Percentiles rank a stretch among this genome's conserved stretches.
Conservation (phyloP, 2,888 invertebrate genomes). For the Mechanitis mazaeus region DNA sequence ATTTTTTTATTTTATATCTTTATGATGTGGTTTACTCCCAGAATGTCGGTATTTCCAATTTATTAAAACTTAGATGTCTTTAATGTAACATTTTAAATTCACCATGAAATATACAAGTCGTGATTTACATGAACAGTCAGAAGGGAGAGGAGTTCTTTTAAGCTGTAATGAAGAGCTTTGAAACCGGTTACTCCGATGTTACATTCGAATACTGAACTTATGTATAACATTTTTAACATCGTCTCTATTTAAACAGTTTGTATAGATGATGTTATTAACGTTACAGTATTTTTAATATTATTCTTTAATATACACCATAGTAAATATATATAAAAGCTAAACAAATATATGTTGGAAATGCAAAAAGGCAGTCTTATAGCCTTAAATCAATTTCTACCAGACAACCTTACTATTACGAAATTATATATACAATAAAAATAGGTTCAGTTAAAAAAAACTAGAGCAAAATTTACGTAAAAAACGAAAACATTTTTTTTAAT, state of each 20-base stretch:
- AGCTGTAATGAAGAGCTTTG: constrained; percentile 50
- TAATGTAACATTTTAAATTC: constrained; percentile 22
- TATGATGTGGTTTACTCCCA: neutral
- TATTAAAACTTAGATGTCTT: constrained; percentile 10
- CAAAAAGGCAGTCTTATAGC: too few relatives aligned
- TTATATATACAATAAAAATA: too few relatives aligned
- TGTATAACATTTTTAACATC: constrained; percentile 19
- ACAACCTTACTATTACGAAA: too few relatives aligned
- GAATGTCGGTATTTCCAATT: constrained; percentile 12
- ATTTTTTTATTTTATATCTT: neutral
- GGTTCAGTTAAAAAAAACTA: too few relatives aligned
- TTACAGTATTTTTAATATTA: too few relatives aligned
- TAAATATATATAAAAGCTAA: too few relatives aligned
- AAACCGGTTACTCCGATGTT: constrained; percentile 49
- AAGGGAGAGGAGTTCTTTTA: constrained; percentile 14
- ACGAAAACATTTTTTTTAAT: too few relatives aligned
- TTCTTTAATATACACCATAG: too few relatives aligned
- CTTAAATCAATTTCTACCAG: too few relatives aligned
- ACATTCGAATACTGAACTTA: constrained; percentile 20
- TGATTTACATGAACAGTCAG: constrained; percentile 28
- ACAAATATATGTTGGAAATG: too few relatives aligned
- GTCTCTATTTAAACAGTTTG: neutral
- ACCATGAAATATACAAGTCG: constrained; percentile 25
- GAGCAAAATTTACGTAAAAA: too few relatives aligned
- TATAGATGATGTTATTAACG: neutral